Evolutionary conservation across 2,797 vertebrate genomes (phyloP).

Genomic region (Mormyrus hasselquistii): DNA sequence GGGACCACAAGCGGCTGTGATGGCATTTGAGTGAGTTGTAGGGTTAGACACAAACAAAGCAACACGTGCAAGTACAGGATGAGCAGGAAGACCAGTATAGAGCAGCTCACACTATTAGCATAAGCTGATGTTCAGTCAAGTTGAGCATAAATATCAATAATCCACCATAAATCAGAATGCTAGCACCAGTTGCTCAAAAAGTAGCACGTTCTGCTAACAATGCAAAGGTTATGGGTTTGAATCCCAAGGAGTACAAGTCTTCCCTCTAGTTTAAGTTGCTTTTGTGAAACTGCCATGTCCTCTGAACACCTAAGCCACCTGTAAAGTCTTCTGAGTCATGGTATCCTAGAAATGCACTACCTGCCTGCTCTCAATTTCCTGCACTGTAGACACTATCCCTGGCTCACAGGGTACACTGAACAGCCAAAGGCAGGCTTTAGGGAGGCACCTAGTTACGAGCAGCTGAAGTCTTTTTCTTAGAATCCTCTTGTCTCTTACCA

Average conservation of each 20-base stretch:
- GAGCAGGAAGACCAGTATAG: not conserved
- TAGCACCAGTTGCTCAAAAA: not conserved
- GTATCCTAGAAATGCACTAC: not conserved
- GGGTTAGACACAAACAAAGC: constrained; percentile 15
- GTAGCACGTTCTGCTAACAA: not conserved
- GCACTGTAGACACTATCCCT: not conserved
- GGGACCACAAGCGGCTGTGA: not conserved
- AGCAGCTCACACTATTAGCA: not conserved
- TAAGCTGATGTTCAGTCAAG: not conserved
- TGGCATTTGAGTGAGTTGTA: not conserved
- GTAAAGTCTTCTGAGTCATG: not conserved
- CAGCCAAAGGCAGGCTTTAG: not conserved
- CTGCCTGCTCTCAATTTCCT: not conserved
- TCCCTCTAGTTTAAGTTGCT: not conserved
- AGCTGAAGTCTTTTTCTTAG: not conserved
- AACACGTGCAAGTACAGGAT: not conserved
- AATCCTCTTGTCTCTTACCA: not conserved
- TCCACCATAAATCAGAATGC: not conserved
- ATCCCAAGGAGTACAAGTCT: not conserved
- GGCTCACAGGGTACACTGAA: not conserved
- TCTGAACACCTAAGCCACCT: not conserved
- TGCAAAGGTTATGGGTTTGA: not conserved
- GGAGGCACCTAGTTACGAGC: not conserved
- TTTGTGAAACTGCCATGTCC: not conserved
- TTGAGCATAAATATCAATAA: not conserved